phyloP scores from a whole-genome alignment of 1,140 invertebrate species.

The Oreohelix idahoensis region DNA sequence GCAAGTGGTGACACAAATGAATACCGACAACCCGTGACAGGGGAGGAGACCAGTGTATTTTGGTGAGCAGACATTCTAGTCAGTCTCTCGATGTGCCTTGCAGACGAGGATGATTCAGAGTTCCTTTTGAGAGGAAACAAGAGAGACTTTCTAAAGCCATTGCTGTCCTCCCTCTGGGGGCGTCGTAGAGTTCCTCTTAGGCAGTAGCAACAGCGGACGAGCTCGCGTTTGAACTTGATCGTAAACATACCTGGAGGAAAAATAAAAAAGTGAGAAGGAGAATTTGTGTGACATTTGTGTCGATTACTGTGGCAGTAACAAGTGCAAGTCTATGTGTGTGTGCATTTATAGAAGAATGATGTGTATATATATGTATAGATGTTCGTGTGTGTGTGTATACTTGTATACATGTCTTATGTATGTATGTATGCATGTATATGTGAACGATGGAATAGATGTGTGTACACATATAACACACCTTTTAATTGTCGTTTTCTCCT shows the following conservation, averaged over 20 bases:
- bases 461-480: no score
- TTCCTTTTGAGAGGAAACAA: constrained; percentile 25
- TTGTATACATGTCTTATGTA: no score
- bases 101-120: constrained; percentile 36
- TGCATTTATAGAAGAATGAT: no score
- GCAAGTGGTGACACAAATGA: constrained; percentile 16
- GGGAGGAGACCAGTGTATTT: not conserved
- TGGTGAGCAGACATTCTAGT: not conserved
- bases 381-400: no score
- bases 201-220: constrained; percentile 64
- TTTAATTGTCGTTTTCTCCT: no score
- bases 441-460: no score
- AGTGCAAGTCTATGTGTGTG: no score
- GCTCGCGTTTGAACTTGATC: constrained; percentile 68
- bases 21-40: constrained; percentile 28
- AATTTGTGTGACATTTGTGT: no score
- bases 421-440: no score
- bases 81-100: not conserved
- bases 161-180: not conserved
- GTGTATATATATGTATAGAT: no score
- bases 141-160: constrained; percentile 33
- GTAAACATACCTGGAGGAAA: constrained; percentile 66
- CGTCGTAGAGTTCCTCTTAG: constrained; percentile 32
- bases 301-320: no score
- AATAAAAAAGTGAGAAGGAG: not conserved